phyloP scores from a whole-genome alignment of 1,140 invertebrate genomes.

The Panagrolaimus sp. region DNA sequence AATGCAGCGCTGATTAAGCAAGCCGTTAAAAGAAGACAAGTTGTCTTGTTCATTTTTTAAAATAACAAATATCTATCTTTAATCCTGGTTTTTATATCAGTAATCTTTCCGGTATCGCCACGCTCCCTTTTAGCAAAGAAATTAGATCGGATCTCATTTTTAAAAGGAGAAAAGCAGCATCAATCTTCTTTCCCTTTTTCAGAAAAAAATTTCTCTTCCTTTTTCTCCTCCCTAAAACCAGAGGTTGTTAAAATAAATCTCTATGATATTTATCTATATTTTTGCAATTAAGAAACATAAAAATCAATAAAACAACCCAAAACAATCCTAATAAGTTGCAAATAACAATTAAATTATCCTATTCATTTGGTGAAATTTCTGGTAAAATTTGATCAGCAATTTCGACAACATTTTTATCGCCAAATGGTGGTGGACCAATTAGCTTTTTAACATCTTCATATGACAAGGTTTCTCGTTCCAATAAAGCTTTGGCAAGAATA shows the following conservation, averaged over 20 bases:
- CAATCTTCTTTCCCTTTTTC: no score
- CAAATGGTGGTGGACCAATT: slow-evolving; percentile 80
- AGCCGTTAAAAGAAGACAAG: no score
- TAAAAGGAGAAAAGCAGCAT: no score
- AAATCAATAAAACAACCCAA: background rate
- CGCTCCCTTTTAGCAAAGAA: no score
- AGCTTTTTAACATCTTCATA: slow-evolving; percentile 81
- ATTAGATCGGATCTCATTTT: no score
- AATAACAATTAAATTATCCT: slow-evolving; percentile 14
- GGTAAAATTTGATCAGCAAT: slow-evolving; percentile 52
- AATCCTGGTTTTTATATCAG: no score
- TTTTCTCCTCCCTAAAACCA: slow-evolving; percentile 13
- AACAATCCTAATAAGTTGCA: background rate
- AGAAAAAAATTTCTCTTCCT: no score
- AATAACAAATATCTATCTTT: no score
- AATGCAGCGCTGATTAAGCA: background rate
- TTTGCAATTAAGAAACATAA: slow-evolving; percentile 2
- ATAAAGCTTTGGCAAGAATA: slow-evolving; percentile 76
- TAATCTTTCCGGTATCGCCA: no score
- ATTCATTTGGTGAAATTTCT: slow-evolving; percentile 20
- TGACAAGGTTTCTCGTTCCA: slow-evolving; percentile 82
- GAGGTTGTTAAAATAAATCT: slow-evolving; percentile 1
- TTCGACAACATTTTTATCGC: slow-evolving; percentile 68
- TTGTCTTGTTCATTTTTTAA: no score
- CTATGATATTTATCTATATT: background rate